Conservation (phyloP, 2,797 vertebrate species). For the Apodemus agrarius region DNA sequence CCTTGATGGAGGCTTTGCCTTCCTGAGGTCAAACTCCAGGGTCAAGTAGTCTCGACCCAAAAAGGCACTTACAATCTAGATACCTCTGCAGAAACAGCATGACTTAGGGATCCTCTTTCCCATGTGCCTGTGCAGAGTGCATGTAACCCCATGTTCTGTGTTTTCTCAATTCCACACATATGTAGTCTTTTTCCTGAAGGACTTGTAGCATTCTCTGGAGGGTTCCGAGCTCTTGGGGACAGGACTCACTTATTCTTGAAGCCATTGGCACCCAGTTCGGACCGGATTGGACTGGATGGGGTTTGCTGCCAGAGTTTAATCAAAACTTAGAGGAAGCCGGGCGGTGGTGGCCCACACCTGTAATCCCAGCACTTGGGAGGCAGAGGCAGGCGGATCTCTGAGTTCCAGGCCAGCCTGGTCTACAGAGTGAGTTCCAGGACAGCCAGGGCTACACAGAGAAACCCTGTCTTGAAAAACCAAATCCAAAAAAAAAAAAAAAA, state of each 20-base stretch:
- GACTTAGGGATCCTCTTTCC: not conserved
- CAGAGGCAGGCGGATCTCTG: no score
- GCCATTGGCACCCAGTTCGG: rapidly evolving
- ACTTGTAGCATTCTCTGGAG: not conserved
- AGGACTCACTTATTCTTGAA: not conserved
- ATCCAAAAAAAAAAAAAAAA: no score
- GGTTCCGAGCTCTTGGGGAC: not conserved
- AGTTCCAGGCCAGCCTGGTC: no score
- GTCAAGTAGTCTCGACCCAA: not conserved
- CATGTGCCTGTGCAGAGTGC: not conserved
- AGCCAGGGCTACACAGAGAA: no score
- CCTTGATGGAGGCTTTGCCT: not conserved
- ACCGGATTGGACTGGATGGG: not conserved
- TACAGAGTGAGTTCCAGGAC: no score
- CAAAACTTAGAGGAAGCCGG: no score
- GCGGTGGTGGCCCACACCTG: no score
- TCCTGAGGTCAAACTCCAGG: not conserved
- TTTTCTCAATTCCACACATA: not conserved
- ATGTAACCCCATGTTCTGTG: not conserved
- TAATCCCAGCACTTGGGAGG: no score
- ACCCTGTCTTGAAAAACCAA: no score
- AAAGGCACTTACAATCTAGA: not conserved
- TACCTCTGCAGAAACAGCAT: not conserved
- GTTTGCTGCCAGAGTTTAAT: not conserved
- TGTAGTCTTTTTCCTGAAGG: rapidly evolving